Base-by-base conservation (phyloP, 2,797 vertebrate genomes). In the Dallia pectoralis region DNA sequence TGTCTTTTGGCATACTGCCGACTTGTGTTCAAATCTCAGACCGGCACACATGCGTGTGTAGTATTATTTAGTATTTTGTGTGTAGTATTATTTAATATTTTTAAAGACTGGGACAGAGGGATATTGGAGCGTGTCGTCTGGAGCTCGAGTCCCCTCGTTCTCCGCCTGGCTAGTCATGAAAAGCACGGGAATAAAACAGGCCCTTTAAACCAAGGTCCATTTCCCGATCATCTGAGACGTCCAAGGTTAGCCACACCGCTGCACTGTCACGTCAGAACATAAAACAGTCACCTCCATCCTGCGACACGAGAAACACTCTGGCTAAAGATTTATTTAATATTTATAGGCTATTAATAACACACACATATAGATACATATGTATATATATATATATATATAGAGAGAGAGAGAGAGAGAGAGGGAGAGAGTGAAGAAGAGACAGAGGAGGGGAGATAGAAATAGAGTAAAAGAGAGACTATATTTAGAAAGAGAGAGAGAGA, bases 281-380 rank as follows among this genome's bases (percentile, higher is more conserved):
- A 86, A 89, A 89, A 84, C 86, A 82, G 74, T 79, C 84, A 61
- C 2, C 73, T 69, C 49, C 67, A 22, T 73, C 70, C 27, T 75
- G 77, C 82, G 74, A 75, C 22, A 85, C 63, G 61, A 61, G 71
- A 69, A 86, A 75, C 53, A 62, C 79, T 84, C 82, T 65, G 56
- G 69, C 84, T 85, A 90, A 90, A 87, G 86, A 86, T 61, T 9
- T 1, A 86, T 85, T 84, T 87, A 89, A 90, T 91, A 91, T 91
- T 91, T 89, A 91, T 91, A 87, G 86, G 85, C 84, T 82, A 89
- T 89, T 89, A 90, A 90, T 89, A 89, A 88, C 81, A 81, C 40
- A 14, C 40, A 14, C 40, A 44, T 12, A 44, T 11, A 44, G 6
- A 3, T 11, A 44, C 40, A 44, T 40, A 40, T 7, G 11, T 40